Evolutionary conservation across 1,140 invertebrate genomes (phyloP).

Genomic region (Drosophila gunungcola): DNA sequence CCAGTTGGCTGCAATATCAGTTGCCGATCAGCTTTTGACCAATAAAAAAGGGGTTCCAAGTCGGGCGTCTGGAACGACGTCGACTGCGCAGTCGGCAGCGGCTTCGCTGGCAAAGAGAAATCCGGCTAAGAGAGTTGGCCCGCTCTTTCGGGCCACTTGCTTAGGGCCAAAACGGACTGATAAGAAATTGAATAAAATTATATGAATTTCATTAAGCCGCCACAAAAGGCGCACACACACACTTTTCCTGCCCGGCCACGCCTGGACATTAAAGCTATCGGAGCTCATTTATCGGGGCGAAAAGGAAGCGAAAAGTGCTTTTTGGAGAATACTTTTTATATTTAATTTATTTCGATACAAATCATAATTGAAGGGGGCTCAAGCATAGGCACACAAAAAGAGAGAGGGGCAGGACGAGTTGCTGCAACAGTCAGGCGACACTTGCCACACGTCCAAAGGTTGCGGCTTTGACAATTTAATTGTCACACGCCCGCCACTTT

Average conservation of each 20-base stretch:
- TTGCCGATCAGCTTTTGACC: slow-evolving; percentile 80
- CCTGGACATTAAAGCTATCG: slow-evolving; percentile 72
- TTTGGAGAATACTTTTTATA: slow-evolving; percentile 44
- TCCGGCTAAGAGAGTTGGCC: slow-evolving; percentile 44
- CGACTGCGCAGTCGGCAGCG: slow-evolving; percentile 15
- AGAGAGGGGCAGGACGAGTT: slow-evolving; percentile 15
- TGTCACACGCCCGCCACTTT: slow-evolving; percentile 82
- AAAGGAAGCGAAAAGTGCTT: slow-evolving; percentile 35
- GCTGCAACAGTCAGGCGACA: slow-evolving; percentile 45
- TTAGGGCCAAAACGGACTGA: slow-evolving; percentile 66
- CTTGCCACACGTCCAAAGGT: slow-evolving; percentile 79
- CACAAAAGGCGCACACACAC: slow-evolving; percentile 28
- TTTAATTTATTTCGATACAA: slow-evolving; percentile 59
- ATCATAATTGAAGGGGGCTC: slow-evolving; percentile 73
- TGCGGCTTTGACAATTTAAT: slow-evolving; percentile 77
- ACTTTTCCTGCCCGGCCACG: slow-evolving; percentile 29
- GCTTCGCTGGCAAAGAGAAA: slow-evolving; percentile 39
- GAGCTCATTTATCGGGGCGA: slow-evolving; percentile 68
- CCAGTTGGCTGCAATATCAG: slow-evolving; percentile 78
- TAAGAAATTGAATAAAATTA: slow-evolving; percentile 83
- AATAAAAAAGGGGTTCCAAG: slow-evolving; percentile 74
- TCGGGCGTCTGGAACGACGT: slow-evolving; percentile 62
- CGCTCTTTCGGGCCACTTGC: slow-evolving; percentile 28
- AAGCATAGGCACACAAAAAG: neutral
- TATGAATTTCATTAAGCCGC: slow-evolving; percentile 69